Conservation (phyloP, 2,888 invertebrate species). For the Troides oblongomaculatus region DNA sequence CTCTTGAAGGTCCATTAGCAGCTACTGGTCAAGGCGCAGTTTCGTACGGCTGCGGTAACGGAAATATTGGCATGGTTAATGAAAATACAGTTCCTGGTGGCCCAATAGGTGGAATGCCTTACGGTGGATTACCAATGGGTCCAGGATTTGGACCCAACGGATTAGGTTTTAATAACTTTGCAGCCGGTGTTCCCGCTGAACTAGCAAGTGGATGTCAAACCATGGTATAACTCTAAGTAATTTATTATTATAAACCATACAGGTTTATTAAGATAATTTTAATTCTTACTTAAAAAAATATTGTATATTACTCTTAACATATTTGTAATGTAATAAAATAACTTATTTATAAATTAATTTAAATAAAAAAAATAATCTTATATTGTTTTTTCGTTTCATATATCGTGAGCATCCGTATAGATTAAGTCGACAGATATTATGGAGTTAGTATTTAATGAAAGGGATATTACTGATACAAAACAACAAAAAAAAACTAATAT, state of each 20-base stretch:
- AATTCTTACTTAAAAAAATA: background rate
- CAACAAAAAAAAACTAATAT: too few relatives aligned
- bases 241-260: background rate
- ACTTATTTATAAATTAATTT: background rate
- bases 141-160: conserved; percentile 24
- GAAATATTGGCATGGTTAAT: conserved; percentile 36
- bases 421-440: too few relatives aligned
- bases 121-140: conserved; percentile 32
- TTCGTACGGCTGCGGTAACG: conserved; percentile 36
- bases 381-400: background rate
- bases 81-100: conserved; percentile 29
- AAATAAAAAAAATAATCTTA: background rate
- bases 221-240: conserved; percentile 5
- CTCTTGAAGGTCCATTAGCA: conserved; percentile 45
- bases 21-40: conserved; percentile 42
- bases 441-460: too few relatives aligned
- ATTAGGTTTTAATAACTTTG: conserved; percentile 24
- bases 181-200: conserved; percentile 24
- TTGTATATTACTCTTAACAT: conserved; percentile 1
- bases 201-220: conserved; percentile 10
- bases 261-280: background rate
- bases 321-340: background rate
- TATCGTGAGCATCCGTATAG: background rate
- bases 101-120: conserved; percentile 29
- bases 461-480: too few relatives aligned